Evolutionary conservation across 2,797 vertebrate species (phyloP), one percentile per base, ranked within the genome.

Genomic region (Lindbergichthys nudifrons): DNA sequence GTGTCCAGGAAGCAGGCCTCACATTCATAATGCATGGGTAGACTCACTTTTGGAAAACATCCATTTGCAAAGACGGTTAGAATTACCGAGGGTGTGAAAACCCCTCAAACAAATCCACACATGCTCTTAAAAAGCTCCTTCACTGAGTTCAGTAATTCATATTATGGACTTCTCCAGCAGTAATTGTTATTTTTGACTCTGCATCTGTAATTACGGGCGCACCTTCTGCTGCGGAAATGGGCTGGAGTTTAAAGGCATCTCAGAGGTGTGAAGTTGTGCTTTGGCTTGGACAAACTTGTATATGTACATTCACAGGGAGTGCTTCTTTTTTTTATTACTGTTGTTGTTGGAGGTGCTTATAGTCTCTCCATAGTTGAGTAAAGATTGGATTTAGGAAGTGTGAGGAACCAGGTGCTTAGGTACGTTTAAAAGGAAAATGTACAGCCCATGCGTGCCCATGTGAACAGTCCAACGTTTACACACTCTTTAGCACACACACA

Each of bases 141-240:
- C 69, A 42, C 84, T 52, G 78, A 85, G 69, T 88, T 88, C 85
- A 80, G 85, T 90, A 86, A 88, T 90, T 92, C 79, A 72, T 89
- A 88, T 90, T 83, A 79, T 87, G 83, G 88, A 87, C 82, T 57
- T 73, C 74, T 80, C 75, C 72, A 48, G 66, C 71, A 53, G 87
- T 93, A 92, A 93, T 92, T 89, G 85, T 88, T 92, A 92, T 93
- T 93, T 93, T 91, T 85, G 86, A 87, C 77, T 81, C 50, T 52
- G 59, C 80, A 70, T 84, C 79, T 81, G 81, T 93, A 92, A 94
- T 94, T 93, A 93, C 79, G 79, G 76, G 68, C 81, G 80, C 52
- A 61, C 67, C 77, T 72, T 87, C 76, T 88, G 80, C 79, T 69
- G 48, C 79, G 74, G 87, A 91, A 92, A 79, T 79, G 72, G 79